phyloP scores from a whole-genome alignment of 2,797 vertebrate species.

The Sebastes trivittatus region DNA sequence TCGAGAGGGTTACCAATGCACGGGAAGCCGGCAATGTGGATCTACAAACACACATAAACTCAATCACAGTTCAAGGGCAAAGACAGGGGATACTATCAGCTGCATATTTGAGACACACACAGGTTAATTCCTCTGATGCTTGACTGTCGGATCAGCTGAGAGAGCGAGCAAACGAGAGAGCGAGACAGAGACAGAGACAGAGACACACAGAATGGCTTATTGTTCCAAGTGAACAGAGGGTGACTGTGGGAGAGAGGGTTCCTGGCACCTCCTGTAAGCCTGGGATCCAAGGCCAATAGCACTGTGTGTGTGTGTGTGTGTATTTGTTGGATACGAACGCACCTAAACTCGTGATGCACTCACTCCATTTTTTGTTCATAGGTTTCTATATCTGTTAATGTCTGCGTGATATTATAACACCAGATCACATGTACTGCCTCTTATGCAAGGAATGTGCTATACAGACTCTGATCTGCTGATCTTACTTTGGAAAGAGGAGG shows the following conservation, averaged over 20 bases:
- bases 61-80: constrained; percentile 10
- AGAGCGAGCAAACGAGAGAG: constrained; percentile 15
- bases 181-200: constrained; percentile 13
- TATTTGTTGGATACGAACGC: background rate
- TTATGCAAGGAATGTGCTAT: constrained; percentile 15
- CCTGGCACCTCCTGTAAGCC: constrained; percentile 76
- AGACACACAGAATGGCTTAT: constrained; percentile 64
- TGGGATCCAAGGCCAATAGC: constrained; percentile 66
- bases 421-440: constrained; percentile 4
- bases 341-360: constrained; percentile 5
- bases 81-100: background rate
- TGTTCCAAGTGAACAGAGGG: constrained; percentile 82
- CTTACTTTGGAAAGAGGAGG: constrained; percentile 51
- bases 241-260: constrained; percentile 77
- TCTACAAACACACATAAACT: background rate
- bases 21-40: background rate
- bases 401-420: background rate
- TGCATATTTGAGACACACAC: constrained; percentile 3
- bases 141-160: constrained; percentile 52
- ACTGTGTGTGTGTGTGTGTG: constrained; percentile 6
- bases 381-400: background rate
- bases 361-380: background rate
- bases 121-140: constrained; percentile 41
- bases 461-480: constrained; percentile 35
- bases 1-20: background rate